These are phyloP conservation scores for Chaetops frenatus DNA, from an alignment of 2,113 vertebrate species.

Conservation along the genomic window DNA sequence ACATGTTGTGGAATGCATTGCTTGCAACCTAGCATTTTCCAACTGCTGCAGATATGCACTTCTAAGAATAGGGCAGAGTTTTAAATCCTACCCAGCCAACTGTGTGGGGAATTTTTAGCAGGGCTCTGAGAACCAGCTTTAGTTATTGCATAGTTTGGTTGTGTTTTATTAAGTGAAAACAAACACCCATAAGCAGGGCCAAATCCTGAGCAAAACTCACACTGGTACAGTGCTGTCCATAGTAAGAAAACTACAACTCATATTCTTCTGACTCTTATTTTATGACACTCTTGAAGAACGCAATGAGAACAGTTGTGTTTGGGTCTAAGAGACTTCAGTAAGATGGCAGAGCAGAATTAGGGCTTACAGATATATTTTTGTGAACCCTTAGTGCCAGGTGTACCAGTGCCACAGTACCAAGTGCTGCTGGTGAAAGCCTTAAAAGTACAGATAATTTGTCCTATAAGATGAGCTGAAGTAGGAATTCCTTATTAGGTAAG, in stretches of 20 bases:
- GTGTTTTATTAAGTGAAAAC: background rate
- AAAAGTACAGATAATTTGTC: background rate
- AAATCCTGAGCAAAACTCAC: background rate
- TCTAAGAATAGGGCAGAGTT: slow-evolving; percentile 61
- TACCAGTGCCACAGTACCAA: background rate
- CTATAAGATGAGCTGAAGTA: background rate
- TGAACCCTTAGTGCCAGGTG: background rate
- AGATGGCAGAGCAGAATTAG: background rate
- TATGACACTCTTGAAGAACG: background rate
- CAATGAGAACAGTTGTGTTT: background rate
- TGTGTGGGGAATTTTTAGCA: slow-evolving; percentile 62
- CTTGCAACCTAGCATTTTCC: slow-evolving; percentile 43
- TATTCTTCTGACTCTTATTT: background rate
- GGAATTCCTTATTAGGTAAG: background rate
- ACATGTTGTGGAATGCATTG: background rate
- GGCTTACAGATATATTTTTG: background rate
- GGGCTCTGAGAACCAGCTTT: background rate
- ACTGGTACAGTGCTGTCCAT: background rate
- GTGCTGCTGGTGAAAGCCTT: background rate
- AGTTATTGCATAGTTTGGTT: background rate
- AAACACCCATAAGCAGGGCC: background rate
- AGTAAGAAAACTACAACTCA: background rate
- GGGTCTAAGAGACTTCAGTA: background rate
- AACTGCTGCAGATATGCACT: slow-evolving; percentile 20
- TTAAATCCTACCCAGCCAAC: slow-evolving; percentile 44